Evolutionary conservation across 1,140 invertebrate genomes (phyloP).

Genomic region (Drosophila gunungcola): DNA sequence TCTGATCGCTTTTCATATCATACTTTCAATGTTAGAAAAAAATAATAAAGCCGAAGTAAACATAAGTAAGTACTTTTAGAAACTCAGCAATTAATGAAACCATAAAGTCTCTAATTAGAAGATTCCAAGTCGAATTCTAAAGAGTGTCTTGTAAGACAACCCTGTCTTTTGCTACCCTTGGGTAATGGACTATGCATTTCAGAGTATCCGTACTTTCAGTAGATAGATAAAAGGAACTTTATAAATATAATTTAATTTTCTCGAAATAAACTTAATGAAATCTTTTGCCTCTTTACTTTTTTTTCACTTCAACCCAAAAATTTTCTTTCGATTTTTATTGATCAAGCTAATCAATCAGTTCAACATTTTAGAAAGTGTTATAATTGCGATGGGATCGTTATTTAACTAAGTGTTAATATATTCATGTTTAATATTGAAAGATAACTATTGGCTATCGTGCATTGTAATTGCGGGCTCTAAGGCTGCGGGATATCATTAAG

Average conservation of each 20-base stretch:
- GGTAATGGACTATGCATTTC: no score
- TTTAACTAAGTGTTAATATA: not conserved
- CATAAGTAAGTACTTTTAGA: not conserved
- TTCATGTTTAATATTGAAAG: not conserved
- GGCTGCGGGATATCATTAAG: slow-evolving; percentile 32
- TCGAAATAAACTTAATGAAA: no score
- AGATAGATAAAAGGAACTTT: no score
- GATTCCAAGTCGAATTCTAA: not conserved
- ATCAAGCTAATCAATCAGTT: not conserved
- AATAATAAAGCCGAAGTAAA: not conserved
- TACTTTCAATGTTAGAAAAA: slow-evolving; percentile 21
- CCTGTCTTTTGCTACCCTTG: no score
- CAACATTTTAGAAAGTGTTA: not conserved
- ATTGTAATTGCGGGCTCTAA: slow-evolving; percentile 1
- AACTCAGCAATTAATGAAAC: slow-evolving; percentile 2
- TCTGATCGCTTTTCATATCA: slow-evolving; percentile 11
- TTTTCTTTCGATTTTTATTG: no score
- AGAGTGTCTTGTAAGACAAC: no score
- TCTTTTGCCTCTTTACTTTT: no score
- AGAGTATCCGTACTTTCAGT: no score
- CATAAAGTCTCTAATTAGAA: not conserved
- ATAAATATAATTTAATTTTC: no score
- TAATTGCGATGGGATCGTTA: not conserved
- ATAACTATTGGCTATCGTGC: not conserved
- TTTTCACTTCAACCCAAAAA: no score